Percentiles rank a stretch among this genome's conserved stretches.
Evolutionary conservation across 2,888 invertebrate genomes (phyloP).

Genomic region (Hanleya hanleyi): DNA sequence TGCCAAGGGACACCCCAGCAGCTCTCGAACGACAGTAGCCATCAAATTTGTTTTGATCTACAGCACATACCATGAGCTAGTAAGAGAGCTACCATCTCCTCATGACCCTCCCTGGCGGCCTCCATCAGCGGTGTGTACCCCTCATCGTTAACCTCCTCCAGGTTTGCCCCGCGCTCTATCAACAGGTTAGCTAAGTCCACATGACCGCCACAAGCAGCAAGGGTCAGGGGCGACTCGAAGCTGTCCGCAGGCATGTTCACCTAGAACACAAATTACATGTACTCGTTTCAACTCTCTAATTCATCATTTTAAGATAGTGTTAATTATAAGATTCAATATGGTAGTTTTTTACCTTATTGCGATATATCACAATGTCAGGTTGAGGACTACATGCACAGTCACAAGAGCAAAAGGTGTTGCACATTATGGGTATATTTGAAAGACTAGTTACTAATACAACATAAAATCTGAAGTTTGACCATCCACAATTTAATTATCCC

Average conservation of each 20-base stretch:
- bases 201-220: conserved; percentile 99
- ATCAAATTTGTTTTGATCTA: too few relatives aligned
- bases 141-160: conserved; percentile 99
- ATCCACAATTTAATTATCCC: too few relatives aligned
- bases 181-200: conserved; percentile 96
- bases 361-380: too few relatives aligned
- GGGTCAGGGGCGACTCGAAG: conserved; percentile 97
- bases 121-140: conserved; percentile 99
- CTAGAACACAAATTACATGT: conserved; percentile 49
- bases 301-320: neutral
- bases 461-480: too few relatives aligned
- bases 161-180: conserved; percentile 97
- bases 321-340: neutral
- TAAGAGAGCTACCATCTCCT: conserved; percentile 96
- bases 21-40: too few relatives aligned
- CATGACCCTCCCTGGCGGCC: conserved; percentile 98
- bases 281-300: neutral
- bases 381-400: too few relatives aligned
- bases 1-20: too few relatives aligned
- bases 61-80: conserved; percentile 89
- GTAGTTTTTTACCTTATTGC: too few relatives aligned
- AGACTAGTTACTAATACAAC: too few relatives aligned
- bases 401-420: too few relatives aligned
- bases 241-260: conserved; percentile 99
- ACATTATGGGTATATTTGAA: too few relatives aligned